Conservation (phyloP, 2,113 vertebrate species). For the Camelus dromedarius region DNA sequence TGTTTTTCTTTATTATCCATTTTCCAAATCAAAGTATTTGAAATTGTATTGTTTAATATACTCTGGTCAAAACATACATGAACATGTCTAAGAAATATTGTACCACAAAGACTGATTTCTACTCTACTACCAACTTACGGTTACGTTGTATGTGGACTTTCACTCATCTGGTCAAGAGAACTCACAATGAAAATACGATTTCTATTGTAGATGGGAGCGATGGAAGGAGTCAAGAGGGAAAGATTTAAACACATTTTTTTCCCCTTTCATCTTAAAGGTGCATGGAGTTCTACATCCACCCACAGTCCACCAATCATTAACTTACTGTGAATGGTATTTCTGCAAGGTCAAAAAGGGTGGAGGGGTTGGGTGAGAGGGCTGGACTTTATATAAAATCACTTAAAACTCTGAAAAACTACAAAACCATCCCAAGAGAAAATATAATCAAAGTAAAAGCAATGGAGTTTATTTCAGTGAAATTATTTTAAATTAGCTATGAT, state of each 20-base stretch:
- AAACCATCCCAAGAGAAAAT: conserved; percentile 79
- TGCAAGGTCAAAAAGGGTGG: not conserved
- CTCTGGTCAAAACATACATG: conserved; percentile 77
- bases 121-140: conserved; percentile 57
- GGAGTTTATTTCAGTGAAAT: conserved; percentile 73
- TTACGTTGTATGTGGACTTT: conserved; percentile 65
- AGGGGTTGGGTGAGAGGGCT: not conserved
- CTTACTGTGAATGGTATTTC: not conserved
- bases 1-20: conserved; percentile 75
- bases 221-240: not conserved
- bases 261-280: conserved; percentile 26
- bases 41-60: conserved; percentile 78
- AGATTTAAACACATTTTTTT: conserved; percentile 38
- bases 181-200: conserved; percentile 71
- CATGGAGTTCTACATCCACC: not conserved
- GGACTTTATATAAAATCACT: conserved; percentile 62
- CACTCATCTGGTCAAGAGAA: conserved; percentile 67
- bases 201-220: conserved; percentile 32
- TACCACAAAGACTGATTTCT: conserved; percentile 78
- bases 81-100: conserved; percentile 75
- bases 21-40: conserved; percentile 81
- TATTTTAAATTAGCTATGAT: conserved; percentile 69
- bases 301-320: not conserved
- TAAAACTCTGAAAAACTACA: conserved; percentile 76
- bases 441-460: conserved; percentile 76